Percentiles rank a stretch among this genome's conserved stretches.
phyloP scores from a whole-genome alignment of 2,797 vertebrate genomes.

The Pseudomugil tenellus region DNA sequence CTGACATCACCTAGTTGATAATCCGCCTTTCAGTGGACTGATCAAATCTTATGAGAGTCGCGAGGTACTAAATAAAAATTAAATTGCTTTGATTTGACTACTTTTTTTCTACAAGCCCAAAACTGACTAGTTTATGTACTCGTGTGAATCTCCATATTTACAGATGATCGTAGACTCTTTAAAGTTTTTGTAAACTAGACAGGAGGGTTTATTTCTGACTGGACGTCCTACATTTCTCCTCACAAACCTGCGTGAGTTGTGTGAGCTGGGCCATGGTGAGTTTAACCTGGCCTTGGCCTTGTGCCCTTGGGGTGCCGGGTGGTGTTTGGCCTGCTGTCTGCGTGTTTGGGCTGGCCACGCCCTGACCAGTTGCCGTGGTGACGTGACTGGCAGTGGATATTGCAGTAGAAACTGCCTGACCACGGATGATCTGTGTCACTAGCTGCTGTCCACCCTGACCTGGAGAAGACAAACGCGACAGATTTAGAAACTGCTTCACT shows the following conservation, averaged over 20 bases:
- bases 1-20: background rate
- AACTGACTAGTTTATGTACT: too few species aligned
- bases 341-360: conserved; percentile 74
- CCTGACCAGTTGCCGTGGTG: conserved; percentile 82
- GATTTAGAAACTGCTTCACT: background rate
- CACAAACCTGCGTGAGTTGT: conserved; percentile 90
- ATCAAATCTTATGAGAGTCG: too few species aligned
- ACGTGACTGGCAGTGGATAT: conserved; percentile 85
- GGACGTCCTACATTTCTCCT: conserved; percentile 62
- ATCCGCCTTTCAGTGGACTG: too few species aligned
- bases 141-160: too few species aligned
- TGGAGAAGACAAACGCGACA: conserved; percentile 36
- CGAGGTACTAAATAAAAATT: too few species aligned
- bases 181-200: background rate
- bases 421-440: conserved; percentile 94
- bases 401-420: conserved; percentile 92
- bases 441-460: conserved; percentile 92
- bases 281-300: conserved; percentile 94
- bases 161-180: background rate
- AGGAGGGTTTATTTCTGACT: background rate
- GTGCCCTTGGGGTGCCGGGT: conserved; percentile 82
- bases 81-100: background rate
- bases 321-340: conserved; percentile 75
- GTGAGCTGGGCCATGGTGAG: conserved; percentile 95
- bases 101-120: background rate